Evolutionary conservation across 2,797 vertebrate genomes (phyloP).

Genomic region (Gymnocypris eckloni): DNA sequence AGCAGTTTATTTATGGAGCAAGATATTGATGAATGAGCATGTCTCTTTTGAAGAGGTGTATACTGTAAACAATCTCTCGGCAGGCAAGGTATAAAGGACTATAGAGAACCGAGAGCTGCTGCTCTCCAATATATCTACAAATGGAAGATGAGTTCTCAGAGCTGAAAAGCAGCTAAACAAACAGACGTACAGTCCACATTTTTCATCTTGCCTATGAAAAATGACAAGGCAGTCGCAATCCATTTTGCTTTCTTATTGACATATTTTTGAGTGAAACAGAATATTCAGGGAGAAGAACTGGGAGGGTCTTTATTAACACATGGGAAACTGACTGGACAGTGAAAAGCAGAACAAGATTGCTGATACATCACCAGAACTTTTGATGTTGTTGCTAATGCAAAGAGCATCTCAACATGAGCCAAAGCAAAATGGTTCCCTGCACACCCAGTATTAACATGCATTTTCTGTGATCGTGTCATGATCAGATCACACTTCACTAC

Average conservation of each 20-base stretch:
- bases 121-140: conserved; percentile 34
- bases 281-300: not conserved
- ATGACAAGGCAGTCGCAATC: not conserved
- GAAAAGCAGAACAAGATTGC: not conserved
- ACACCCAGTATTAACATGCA: not conserved
- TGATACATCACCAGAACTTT: not conserved
- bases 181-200: not conserved
- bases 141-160: conserved; percentile 5
- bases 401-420: not conserved
- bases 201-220: not conserved
- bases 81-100: conserved; percentile 33
- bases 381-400: not conserved
- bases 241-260: not conserved
- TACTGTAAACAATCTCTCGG: conserved; percentile 56
- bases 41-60: conserved; percentile 38
- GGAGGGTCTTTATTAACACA: not conserved
- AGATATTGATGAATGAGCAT: conserved; percentile 48
- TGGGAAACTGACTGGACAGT: no score
- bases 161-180: conserved; percentile 24
- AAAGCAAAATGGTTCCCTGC: not conserved
- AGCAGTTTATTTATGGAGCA: conserved; percentile 43
- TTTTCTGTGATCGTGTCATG: not conserved
- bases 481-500: not conserved
- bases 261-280: not conserved
- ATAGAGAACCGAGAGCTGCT: not conserved